Evolutionary conservation across 2,888 invertebrate genomes (phyloP).

Genomic region (Gymnoscelis rufifasciata): DNA sequence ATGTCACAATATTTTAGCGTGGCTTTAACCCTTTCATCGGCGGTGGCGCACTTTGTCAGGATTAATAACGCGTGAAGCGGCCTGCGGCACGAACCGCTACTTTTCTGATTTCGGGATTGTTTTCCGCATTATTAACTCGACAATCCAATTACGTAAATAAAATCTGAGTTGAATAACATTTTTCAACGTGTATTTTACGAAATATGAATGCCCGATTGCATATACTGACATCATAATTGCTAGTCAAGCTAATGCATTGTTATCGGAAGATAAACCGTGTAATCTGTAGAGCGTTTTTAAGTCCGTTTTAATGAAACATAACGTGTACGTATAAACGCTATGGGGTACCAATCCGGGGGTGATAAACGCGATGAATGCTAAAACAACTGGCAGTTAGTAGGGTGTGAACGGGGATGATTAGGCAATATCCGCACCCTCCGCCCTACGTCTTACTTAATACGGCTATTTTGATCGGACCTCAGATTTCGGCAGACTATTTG

Average conservation of each 20-base stretch:
- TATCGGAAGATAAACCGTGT: slow-evolving; percentile 20
- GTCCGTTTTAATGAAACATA: slow-evolving; percentile 51
- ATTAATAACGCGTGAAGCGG: slow-evolving; percentile 72
- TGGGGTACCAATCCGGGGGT: slow-evolving; percentile 57
- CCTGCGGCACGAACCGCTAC: slow-evolving; percentile 48
- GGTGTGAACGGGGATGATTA: slow-evolving; percentile 76
- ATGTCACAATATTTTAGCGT: slow-evolving; percentile 69
- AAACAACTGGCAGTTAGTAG: slow-evolving; percentile 75
- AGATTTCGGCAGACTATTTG: slow-evolving; percentile 58
- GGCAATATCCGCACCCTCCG: slow-evolving; percentile 72
- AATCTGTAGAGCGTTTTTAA: slow-evolving; percentile 22
- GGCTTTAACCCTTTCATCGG: slow-evolving; percentile 68
- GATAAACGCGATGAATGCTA: slow-evolving; percentile 70
- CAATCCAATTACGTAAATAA: slow-evolving; percentile 73
- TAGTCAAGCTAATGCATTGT: slow-evolving; percentile 17
- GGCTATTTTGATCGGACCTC: slow-evolving; percentile 62
- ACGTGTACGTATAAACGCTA: slow-evolving; percentile 41
- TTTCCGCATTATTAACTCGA: slow-evolving; percentile 75
- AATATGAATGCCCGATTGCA: slow-evolving; percentile 19
- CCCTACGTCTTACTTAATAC: slow-evolving; percentile 73
- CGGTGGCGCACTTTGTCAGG: slow-evolving; percentile 66
- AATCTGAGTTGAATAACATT: slow-evolving; percentile 42
- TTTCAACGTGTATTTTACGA: slow-evolving; percentile 14
- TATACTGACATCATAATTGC: not conserved
- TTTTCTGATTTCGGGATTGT: slow-evolving; percentile 73